phyloP scores from a whole-genome alignment of 1,140 invertebrate species.

The Reticulitermes speratus region DNA sequence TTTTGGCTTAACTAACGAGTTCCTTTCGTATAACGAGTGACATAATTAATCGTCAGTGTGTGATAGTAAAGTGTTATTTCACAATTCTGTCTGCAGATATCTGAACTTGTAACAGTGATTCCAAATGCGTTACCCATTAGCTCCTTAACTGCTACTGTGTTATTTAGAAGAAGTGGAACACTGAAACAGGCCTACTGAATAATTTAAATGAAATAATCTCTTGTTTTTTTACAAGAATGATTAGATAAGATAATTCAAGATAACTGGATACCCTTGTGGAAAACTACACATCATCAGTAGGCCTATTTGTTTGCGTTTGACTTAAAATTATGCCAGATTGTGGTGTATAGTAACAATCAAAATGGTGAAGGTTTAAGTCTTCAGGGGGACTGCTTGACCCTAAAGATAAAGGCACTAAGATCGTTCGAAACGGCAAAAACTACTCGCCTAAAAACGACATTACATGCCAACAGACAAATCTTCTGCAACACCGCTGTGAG shows the following conservation, averaged over 20 bases:
- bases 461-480: too few relatives aligned
- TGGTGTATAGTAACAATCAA: background rate
- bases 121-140: background rate
- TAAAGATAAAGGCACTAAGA: too few relatives aligned
- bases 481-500: too few relatives aligned
- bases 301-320: background rate
- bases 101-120: background rate
- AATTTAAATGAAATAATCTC: background rate
- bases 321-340: background rate
- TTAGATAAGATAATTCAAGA: constrained; percentile 3
- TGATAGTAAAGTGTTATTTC: too few relatives aligned
- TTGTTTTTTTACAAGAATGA: background rate
- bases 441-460: too few relatives aligned
- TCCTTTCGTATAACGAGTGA: too few relatives aligned
- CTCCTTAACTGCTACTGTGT: background rate
- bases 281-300: background rate
- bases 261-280: background rate
- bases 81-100: background rate
- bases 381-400: too few relatives aligned
- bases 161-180: background rate
- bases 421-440: too few relatives aligned
- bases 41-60: too few relatives aligned
- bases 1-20: too few relatives aligned
- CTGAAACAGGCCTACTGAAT: background rate
- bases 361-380: too few relatives aligned